These are phyloP conservation scores for Osmerus mordax DNA, from an alignment of 2,113 vertebrate species.

Conservation along the genomic window DNA sequence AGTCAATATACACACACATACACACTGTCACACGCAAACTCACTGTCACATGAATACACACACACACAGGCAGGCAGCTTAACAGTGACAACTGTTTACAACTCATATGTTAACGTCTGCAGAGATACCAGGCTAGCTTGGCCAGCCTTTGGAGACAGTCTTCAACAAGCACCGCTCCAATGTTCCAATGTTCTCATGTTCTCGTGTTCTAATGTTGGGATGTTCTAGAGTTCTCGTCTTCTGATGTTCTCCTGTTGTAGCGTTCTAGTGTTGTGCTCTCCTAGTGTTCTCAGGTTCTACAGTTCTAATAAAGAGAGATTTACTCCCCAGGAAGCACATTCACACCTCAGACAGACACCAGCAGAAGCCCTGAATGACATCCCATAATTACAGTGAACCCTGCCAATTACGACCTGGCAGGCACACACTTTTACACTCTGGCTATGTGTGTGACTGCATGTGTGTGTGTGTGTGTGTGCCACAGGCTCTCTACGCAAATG, in stretches of 20 bases:
- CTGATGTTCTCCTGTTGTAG: no score
- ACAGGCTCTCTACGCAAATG: background rate
- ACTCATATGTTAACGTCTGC: no score
- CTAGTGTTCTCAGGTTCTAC: background rate
- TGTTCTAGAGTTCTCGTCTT: no score
- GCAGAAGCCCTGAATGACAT: slow-evolving; percentile 4
- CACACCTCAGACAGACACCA: background rate
- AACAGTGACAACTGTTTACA: no score
- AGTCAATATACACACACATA: no score
- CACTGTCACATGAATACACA: no score
- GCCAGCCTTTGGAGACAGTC: background rate
- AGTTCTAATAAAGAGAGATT: background rate
- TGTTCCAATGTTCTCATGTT: no score
- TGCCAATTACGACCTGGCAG: slow-evolving; percentile 15
- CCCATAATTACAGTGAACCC: slow-evolving; percentile 7
- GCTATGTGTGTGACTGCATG: slow-evolving; percentile 14
- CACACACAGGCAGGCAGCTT: no score
- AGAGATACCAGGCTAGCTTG: background rate
- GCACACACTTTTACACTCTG: slow-evolving; percentile 2
- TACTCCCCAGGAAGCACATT: slow-evolving; percentile 8
- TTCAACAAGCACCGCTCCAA: background rate
- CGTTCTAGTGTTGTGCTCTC: no score
- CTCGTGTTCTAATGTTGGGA: no score
- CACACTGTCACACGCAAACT: no score
- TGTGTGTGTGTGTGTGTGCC: background rate